Evolutionary conservation across 2,888 invertebrate genomes (phyloP).

Genomic region (Thelaira solivaga): DNA sequence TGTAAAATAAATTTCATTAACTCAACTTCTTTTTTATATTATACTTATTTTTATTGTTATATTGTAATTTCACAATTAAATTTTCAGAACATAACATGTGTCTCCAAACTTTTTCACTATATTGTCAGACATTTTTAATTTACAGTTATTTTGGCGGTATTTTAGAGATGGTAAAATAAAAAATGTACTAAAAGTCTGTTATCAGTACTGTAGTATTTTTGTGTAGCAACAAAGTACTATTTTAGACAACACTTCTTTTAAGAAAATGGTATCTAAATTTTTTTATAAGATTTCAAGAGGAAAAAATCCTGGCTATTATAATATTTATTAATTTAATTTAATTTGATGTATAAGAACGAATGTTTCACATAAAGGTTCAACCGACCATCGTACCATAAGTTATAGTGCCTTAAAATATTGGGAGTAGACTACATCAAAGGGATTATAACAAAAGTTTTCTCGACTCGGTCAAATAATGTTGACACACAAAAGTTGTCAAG

Average conservation of each 20-base stretch:
- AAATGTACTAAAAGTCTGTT: neutral
- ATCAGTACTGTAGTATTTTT: slow-evolving; percentile 12
- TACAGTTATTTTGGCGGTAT: slow-evolving; percentile 9
- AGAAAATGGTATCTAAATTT: slow-evolving; percentile 32
- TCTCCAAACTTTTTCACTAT: neutral
- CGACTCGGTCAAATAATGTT: slow-evolving; percentile 72
- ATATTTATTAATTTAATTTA: slow-evolving; percentile 12
- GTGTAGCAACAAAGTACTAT: neutral
- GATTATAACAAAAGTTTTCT: slow-evolving; percentile 13
- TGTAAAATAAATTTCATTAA: no score
- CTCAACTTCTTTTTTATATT: no score
- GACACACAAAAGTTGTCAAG: slow-evolving; percentile 78
- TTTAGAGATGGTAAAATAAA: slow-evolving; percentile 10
- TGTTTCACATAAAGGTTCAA: slow-evolving; percentile 30
- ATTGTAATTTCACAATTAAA: no score
- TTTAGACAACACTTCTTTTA: neutral
- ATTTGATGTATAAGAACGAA: slow-evolving; percentile 37
- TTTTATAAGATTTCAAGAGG: slow-evolving; percentile 26
- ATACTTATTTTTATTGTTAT: no score
- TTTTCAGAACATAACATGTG: no score
- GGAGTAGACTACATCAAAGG: neutral
- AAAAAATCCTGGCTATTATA: slow-evolving; percentile 16
- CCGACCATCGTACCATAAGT: slow-evolving; percentile 24
- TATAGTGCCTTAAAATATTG: slow-evolving; percentile 51
- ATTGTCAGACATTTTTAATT: neutral